Percentiles rank a stretch among this genome's conserved stretches.
phyloP scores from a whole-genome alignment of 2,888 invertebrate genomes.

The Matsumyia berberina region DNA sequence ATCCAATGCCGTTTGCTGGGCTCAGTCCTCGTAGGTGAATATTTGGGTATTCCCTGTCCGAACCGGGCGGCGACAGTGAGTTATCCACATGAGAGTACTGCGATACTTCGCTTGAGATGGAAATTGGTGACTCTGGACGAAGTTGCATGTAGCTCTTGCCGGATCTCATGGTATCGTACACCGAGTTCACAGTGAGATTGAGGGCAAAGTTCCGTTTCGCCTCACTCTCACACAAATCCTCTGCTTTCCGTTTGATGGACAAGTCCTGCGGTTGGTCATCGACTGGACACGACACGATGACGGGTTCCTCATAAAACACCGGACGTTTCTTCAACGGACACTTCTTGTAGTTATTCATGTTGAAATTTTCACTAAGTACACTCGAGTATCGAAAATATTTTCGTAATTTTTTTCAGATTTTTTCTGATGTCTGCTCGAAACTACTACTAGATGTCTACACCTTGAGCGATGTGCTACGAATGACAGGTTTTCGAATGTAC shows the following conservation, averaged over 20 bases:
- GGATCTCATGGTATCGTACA: slow-evolving; percentile 53
- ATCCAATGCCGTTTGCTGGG: slow-evolving; percentile 79
- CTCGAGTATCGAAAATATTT: slow-evolving; percentile 15
- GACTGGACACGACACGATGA: slow-evolving; percentile 84
- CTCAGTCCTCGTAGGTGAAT: slow-evolving; percentile 82
- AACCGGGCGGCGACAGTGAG: slow-evolving; percentile 21
- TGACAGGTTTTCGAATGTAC: slow-evolving; percentile 82
- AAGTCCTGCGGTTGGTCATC: slow-evolving; percentile 82
- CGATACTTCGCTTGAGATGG: slow-evolving; percentile 39
- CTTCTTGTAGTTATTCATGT: slow-evolving; percentile 92
- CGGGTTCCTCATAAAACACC: slow-evolving; percentile 88
- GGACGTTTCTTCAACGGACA: slow-evolving; percentile 97
- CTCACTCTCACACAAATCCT: slow-evolving; percentile 77
- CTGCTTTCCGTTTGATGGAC: slow-evolving; percentile 81
- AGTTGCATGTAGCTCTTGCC: neutral
- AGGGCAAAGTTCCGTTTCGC: slow-evolving; percentile 81
- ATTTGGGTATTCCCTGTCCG: slow-evolving; percentile 78
- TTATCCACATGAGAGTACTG: slow-evolving; percentile 48
- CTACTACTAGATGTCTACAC: slow-evolving; percentile 79
- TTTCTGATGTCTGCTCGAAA: slow-evolving; percentile 33
- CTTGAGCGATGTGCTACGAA: slow-evolving; percentile 81
- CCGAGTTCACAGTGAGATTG: slow-evolving; percentile 80
- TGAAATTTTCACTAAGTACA: slow-evolving; percentile 39
- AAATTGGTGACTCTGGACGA: slow-evolving; percentile 64
- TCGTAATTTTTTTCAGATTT: slow-evolving; percentile 30